Base-by-base conservation (phyloP, 2,888 invertebrate genomes). In the Pemphredon lugubris region DNA sequence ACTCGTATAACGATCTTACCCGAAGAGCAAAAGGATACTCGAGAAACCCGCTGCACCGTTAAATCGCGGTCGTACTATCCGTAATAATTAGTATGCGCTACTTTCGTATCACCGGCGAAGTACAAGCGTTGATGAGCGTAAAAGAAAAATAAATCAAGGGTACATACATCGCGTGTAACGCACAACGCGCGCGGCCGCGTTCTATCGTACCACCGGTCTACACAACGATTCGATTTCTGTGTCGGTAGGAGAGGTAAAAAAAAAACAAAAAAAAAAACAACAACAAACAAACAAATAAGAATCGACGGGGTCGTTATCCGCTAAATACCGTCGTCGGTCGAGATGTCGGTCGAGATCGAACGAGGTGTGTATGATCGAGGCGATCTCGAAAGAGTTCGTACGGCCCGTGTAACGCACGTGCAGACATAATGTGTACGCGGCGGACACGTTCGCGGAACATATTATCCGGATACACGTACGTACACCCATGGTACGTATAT, bases 391-490 rank as follows among this genome's bases (percentile, higher is more conserved):
- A 47, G 34, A n/a, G 32, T 32, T 16, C 42, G 51, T 30, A 23
- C 42, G n/a, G 30, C 54, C 16, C 50, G 40, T 39, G 53, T 60
- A n/a, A 47, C 30, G 55, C 59, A 39, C 34, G 34, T 50, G 34
- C 32, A 11, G 34, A 54, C 57, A 37, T 58, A 58, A 68, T 69
- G 59, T 68, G 47, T 60, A 65, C 42, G 32, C 45, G 54, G 59
- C 44, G 34, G 70, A 70, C 67, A 71, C 74, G 71, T 74, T 74
- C 71, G 59, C 61, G 67, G 67, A 77, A 75, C 75, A 57, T 63
- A 77, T 77, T 77, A 75, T 68, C 77, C 65, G 68, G 55, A 68
- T 65, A 77, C 61, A 77, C 47, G 75, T 65, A 75, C 53, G 18
- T 48, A 40, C 26, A 37, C 32, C 48, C 16, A 39, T 44, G 16